Base-by-base conservation (phyloP, 1,140 invertebrate genomes). In the Tetramorium parvispinum region DNA sequence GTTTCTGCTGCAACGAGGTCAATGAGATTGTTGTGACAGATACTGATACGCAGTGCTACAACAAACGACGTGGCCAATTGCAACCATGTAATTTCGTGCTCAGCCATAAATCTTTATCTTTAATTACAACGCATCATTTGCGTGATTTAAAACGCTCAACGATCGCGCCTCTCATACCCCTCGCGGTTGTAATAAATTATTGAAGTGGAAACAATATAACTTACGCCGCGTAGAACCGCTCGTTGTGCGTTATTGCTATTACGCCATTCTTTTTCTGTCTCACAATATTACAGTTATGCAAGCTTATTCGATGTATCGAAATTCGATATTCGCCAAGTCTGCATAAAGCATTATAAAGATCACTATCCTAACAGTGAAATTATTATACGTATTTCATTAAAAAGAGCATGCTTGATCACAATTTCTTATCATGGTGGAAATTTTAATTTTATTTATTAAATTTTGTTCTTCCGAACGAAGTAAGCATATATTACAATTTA, bases 81-180 rank as follows among this genome's bases (percentile, higher is more conserved):
- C 57, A 78, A 65, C 40, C 40, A n/a, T 63, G 75, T 24, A 78
- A 78, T 78, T 78, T 78, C 13, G 24, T 32, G 43, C 11, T 16
- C 59, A 10, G 24, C n/a, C 59, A 32, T 78, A 78, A 78, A 78
- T 78, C 76, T 66, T 65, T 78, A 65, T 66, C 76, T 78, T 78
- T 78, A 78, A 78, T 78, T 78, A 78, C 76, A 65, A 78, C 24
- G 76, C 57, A 78, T 78, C 57, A 78, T 78, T 78, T 78, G 24
- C 59, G 76, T 78, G 76, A 78, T 78, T 78, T 78, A 78, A 75
- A 78, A 65, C 43, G 59, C 18, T 66, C 40, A 49, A 78, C 59
- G 51, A 49, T 78, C 59, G 59, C 59, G 1, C 43, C 76, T 65
- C 59, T 18, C 37, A 57, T 59, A 16, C 71, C 13, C 7, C 57